Base-by-base conservation (phyloP, 2,797 vertebrate genomes). In the Pseudopleuronectes americanus region DNA sequence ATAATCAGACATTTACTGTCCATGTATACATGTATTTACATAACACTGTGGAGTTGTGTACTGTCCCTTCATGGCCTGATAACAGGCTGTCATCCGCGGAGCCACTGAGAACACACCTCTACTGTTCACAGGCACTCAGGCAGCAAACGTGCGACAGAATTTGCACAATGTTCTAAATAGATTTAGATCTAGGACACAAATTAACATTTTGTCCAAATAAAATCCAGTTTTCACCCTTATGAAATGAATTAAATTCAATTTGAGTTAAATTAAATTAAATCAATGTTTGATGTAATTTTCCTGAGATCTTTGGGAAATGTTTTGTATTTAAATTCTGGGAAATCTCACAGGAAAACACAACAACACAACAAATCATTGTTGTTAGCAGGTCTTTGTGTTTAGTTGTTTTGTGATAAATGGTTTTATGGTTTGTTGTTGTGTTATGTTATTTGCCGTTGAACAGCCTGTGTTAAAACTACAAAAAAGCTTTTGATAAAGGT, bases 61-160 rank as follows among this genome's bases (percentile, higher is more conserved):
- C 9, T 21, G 13, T 48, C n/a, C 19, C 16, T 51, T 51, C 7
- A 47, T 55, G 47, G 2, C 26, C 52, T 19, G 52, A 16, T 51
- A 33, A 51, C 19, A 68, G n/a, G 6, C 0, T n/a, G 52, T 12
- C 23, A 5, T 26, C 14, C 7, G 57, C 31, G 17, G 66, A 47
- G 24, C 19, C 38, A n/a, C 14, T 1, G 31, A 26, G 23, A 59
- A 79, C 66, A 79, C 17, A 68, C 47, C 43, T 41, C 33, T 21
- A 61, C 33, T 71, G 60, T 83, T 63, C 21, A 41, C 33, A 36
- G 14, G 64, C 54, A 70, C 26, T 61, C 60, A 63, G 28, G 71
- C 63, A 5, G 71, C 58, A 72, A 80, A 71, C 58, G 55, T 38
- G 43, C 10, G 1, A 2, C 26, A 61, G 12, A 23, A 60, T 17